phyloP scores from a whole-genome alignment of 1,140 invertebrate species.

The Ceratina calcarata region DNA sequence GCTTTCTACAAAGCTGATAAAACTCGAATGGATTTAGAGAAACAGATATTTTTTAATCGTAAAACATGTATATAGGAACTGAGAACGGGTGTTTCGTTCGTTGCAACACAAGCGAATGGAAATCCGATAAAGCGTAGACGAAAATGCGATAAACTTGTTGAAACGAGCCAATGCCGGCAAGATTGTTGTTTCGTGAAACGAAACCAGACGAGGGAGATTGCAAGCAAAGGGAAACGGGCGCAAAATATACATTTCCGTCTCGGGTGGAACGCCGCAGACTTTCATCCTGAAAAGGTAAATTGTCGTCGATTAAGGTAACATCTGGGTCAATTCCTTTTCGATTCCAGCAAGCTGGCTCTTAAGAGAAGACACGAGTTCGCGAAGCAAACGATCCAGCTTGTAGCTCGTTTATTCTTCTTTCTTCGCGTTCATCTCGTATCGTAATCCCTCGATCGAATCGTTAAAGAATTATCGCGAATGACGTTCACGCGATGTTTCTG shows the following conservation, averaged over 20 bases:
- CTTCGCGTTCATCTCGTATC: slow-evolving; percentile 5
- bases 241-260: slow-evolving; percentile 36
- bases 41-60: not conserved
- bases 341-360: not conserved
- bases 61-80: not conserved
- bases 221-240: slow-evolving; percentile 1
- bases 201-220: slow-evolving; percentile 27
- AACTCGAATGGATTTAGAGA: not conserved
- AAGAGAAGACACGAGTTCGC: not conserved
- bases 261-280: not conserved
- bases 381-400: slow-evolving; percentile 34
- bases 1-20: not conserved
- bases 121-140: slow-evolving; percentile 27
- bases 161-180: slow-evolving; percentile 34
- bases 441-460: not conserved
- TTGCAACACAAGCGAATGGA: slow-evolving; percentile 5
- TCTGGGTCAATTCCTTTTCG: slow-evolving; percentile 16
- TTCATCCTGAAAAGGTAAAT: slow-evolving; percentile 44
- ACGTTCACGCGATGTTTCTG: not conserved
- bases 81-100: not conserved
- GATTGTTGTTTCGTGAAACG: slow-evolving; percentile 49
- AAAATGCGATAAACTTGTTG: slow-evolving; percentile 45
- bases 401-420: not conserved
- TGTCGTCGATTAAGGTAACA: slow-evolving; percentile 48
- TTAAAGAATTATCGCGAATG: not conserved